phyloP scores from a whole-genome alignment of 2,113 vertebrate species.

The Sinocyclocheilus anophthalmus region DNA sequence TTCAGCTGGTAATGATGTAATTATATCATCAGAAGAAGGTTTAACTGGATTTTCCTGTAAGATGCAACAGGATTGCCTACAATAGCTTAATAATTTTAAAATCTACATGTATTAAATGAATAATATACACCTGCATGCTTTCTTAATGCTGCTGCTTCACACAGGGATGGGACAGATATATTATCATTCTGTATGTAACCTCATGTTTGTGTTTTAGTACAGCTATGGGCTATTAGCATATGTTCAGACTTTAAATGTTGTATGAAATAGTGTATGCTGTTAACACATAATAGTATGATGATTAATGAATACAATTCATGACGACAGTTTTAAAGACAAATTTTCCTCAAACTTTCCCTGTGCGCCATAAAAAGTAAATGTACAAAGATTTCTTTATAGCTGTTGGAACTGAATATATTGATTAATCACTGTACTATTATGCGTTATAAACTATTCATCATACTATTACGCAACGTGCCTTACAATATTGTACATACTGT shows the following conservation, averaged over 20 bases:
- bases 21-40: neutral
- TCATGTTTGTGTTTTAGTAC: neutral
- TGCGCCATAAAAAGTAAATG: neutral
- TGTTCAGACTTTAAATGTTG: neutral
- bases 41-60: conserved; percentile 4
- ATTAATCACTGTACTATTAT: neutral
- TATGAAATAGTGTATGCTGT: neutral
- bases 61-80: neutral
- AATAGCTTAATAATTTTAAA: neutral
- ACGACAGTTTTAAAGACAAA: neutral
- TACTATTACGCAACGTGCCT: neutral
- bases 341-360: neutral
- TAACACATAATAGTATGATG: neutral
- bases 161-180: neutral
- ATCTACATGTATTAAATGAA: neutral
- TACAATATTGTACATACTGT: neutral
- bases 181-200: neutral
- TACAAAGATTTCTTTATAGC: neutral
- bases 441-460: too few relatives aligned
- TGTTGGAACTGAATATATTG: neutral
- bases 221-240: neutral
- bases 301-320: neutral
- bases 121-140: neutral
- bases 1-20: conserved; percentile 18
- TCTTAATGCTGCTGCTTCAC: neutral